A percentile compares a stretch with the other conserved stretches of the same genome.
phyloP scores from a whole-genome alignment of 2,113 vertebrate genomes.

The Ptilorrhoa leucosticta region DNA sequence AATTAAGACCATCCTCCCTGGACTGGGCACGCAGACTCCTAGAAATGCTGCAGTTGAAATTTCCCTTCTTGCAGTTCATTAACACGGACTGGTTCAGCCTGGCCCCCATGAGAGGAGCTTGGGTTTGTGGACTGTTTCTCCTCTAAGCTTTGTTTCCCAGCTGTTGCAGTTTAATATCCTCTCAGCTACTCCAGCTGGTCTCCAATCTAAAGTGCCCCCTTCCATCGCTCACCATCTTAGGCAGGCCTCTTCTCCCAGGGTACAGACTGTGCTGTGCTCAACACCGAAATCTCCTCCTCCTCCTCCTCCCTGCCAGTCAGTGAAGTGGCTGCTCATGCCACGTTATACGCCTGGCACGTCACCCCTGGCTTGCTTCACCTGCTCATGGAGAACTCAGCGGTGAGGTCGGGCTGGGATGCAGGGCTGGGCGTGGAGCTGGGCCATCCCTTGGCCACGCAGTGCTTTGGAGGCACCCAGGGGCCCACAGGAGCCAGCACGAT shows the following conservation, averaged over 20 bases:
- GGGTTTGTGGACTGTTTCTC: background rate
- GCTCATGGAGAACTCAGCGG: background rate
- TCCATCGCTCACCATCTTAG: background rate
- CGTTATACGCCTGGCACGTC: background rate
- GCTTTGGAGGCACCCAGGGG: background rate
- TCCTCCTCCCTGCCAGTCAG: background rate
- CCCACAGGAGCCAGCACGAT: background rate
- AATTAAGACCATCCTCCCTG: background rate
- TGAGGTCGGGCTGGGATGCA: background rate
- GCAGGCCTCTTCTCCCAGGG: background rate
- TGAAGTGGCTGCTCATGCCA: background rate
- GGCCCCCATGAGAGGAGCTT: background rate
- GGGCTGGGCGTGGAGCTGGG: background rate
- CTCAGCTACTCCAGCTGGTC: background rate
- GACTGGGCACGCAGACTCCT: background rate
- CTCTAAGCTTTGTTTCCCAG: background rate
- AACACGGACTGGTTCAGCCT: background rate
- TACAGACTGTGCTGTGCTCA: background rate
- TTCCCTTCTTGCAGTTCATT: background rate
- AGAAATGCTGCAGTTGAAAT: background rate
- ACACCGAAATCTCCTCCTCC: background rate
- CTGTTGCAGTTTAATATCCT: background rate
- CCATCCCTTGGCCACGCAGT: rapidly evolving
- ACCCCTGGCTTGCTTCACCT: background rate
- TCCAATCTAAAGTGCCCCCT: background rate